Conservation (phyloP, 2,113 vertebrate genomes). For the Indicator indicator region DNA sequence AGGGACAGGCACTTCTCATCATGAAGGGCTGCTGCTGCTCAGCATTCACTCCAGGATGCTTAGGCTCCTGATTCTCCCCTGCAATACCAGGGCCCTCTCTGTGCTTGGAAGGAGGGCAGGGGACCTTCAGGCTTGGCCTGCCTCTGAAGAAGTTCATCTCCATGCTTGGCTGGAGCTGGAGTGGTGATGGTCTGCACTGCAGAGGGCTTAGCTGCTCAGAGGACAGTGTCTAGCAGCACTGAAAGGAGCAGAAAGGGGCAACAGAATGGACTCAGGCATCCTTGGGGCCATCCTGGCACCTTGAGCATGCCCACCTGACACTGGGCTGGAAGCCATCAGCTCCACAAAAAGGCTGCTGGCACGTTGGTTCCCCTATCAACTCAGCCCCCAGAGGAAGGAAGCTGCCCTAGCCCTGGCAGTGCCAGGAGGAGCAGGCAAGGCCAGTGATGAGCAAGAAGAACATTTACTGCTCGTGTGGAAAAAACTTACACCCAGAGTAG, state of each 20-base stretch:
- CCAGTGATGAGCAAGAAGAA: not conserved
- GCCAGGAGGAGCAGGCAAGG: not conserved
- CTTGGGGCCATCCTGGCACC: not conserved
- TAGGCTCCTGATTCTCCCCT: not conserved
- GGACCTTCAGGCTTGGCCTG: not conserved
- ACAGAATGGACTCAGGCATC: not conserved
- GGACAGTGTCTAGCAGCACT: fast-evolving
- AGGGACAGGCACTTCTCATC: not conserved
- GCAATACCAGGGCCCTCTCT: not conserved
- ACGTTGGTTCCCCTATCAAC: not conserved
- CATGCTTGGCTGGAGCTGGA: not conserved
- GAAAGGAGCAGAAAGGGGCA: not conserved
- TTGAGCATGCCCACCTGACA: not conserved
- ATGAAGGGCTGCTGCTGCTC: not conserved
- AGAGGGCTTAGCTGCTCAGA: not conserved
- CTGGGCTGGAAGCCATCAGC: not conserved
- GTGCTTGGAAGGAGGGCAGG: not conserved
- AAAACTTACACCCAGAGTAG: not conserved
- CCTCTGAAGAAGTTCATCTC: not conserved
- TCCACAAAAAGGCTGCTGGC: not conserved
- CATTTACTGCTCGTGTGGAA: not conserved
- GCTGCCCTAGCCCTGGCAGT: not conserved
- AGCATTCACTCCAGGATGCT: not conserved
- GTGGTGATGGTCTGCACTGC: fast-evolving
- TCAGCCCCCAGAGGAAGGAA: not conserved